Evolutionary conservation across 2,113 vertebrate genomes (phyloP).

Genomic region (Macrotus californicus): DNA sequence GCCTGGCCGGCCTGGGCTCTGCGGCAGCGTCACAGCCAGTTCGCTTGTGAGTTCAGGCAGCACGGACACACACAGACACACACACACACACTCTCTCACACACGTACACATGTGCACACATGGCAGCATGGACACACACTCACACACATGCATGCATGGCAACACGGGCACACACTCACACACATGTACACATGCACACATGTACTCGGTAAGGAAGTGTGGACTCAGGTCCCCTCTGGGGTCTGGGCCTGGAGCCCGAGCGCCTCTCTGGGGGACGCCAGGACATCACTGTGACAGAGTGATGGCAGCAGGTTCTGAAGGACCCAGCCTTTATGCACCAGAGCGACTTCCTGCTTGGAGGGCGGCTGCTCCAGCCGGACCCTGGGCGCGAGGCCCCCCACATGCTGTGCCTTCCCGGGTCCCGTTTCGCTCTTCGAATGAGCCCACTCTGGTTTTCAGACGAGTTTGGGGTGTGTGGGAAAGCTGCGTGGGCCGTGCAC

Average conservation of each 20-base stretch:
- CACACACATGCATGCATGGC: too few species aligned
- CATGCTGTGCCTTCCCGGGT: rapidly evolving
- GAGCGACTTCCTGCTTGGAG: neutral
- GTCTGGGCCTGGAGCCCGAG: neutral
- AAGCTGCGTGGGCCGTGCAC: too few species aligned
- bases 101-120: neutral
- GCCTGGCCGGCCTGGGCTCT: neutral
- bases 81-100: neutral
- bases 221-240: neutral
- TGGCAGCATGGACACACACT: too few species aligned
- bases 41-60: neutral
- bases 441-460: neutral
- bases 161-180: too few species aligned
- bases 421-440: neutral
- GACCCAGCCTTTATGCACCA: neutral
- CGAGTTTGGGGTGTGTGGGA: neutral
- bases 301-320: neutral
- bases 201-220: too few species aligned
- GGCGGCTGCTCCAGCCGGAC: too few species aligned
- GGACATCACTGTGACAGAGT: neutral
- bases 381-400: neutral
- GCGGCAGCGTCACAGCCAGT: neutral
- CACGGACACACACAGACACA: neutral
- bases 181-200: neutral
- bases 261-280: neutral